phyloP scores from a whole-genome alignment of 2,888 invertebrate species.

The Strigamia transsilvanica region DNA sequence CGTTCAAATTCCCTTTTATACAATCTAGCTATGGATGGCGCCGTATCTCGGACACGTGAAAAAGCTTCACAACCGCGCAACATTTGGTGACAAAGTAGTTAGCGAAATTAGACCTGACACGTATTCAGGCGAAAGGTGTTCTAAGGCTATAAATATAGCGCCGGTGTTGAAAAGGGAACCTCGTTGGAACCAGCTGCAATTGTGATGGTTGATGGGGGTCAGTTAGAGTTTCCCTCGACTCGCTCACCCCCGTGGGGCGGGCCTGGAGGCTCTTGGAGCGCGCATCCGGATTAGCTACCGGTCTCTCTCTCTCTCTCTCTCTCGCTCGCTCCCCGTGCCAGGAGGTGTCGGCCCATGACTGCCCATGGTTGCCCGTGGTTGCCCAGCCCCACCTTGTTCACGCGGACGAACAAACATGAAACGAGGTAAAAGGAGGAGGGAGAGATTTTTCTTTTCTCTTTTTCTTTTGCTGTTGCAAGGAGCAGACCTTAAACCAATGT shows the following conservation, averaged over 20 bases:
- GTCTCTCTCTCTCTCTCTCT: not conserved
- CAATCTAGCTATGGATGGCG: not conserved
- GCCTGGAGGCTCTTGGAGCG: constrained; percentile 11
- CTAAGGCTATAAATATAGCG: constrained; percentile 3
- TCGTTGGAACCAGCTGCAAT: constrained; percentile 4
- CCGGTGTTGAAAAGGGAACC: not conserved
- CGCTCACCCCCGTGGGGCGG: constrained; percentile 21
- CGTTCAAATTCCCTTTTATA: constrained; percentile 15
- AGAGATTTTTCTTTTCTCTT: constrained; percentile 2
- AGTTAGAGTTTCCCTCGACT: not conserved
- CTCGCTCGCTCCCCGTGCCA: not conserved
- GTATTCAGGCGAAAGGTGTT: not conserved
- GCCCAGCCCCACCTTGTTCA: constrained; percentile 25
- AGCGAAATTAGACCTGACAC: constrained; percentile 7
- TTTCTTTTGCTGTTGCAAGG: not conserved
- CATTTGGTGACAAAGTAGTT: constrained; percentile 16
- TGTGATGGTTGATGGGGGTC: not conserved
- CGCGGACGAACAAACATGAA: constrained; percentile 18
- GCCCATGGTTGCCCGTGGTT: not conserved
- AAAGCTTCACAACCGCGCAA: not conserved
- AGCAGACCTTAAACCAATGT: constrained; percentile 46
- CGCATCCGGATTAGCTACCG: constrained; percentile 35
- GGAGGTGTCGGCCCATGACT: constrained; percentile 26
- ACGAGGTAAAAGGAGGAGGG: constrained; percentile 4
- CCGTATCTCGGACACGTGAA: not conserved